These are phyloP conservation scores for Manis javanica DNA, from an alignment of 2,797 vertebrate species.

Conservation along the genomic window DNA sequence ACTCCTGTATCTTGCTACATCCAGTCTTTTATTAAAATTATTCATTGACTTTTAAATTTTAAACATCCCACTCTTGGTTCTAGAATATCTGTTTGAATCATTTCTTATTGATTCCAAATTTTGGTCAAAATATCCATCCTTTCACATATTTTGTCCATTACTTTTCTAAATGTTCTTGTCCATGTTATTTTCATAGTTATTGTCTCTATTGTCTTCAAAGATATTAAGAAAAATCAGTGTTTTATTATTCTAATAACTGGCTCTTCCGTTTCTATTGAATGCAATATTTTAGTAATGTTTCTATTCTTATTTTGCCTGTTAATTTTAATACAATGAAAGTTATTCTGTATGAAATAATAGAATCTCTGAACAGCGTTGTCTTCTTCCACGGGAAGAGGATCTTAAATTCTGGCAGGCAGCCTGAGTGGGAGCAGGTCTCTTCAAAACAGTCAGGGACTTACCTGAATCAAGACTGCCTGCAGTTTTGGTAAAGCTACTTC, in stretches of 20 bases:
- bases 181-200: background rate
- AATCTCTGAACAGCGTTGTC: background rate
- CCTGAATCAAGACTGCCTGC: background rate
- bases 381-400: background rate
- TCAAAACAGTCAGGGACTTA: background rate
- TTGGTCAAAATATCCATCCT: background rate
- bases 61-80: background rate
- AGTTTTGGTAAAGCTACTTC: background rate
- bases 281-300: background rate
- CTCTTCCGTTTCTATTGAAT: background rate
- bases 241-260: background rate
- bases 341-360: background rate
- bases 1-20: background rate
- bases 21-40: background rate
- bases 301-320: background rate
- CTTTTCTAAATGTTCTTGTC: background rate
- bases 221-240: background rate
- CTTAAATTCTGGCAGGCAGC: background rate
- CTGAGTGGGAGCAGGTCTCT: background rate
- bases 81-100: background rate
- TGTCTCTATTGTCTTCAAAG: background rate
- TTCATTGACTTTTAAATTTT: background rate
- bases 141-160: background rate
- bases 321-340: background rate
- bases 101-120: background rate